Percentiles rank a stretch among this genome's conserved stretches.
phyloP scores from a whole-genome alignment of 2,113 vertebrate species.

The Gyps fulvus region DNA sequence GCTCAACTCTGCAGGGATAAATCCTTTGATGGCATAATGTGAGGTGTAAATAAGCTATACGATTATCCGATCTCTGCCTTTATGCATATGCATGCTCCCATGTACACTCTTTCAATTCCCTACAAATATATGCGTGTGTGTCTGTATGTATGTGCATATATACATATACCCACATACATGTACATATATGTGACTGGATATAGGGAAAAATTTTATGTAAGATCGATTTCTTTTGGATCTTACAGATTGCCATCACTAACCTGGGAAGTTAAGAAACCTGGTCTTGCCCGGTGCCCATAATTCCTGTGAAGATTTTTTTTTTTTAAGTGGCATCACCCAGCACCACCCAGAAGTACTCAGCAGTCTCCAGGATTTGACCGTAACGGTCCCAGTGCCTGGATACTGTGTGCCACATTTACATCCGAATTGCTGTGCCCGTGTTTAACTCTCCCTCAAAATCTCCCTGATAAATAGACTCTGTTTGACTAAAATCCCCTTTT shows the following conservation, averaged over 20 bases:
- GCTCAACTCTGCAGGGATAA: background rate
- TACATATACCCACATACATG: rapidly evolving
- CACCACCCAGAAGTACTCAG: background rate
- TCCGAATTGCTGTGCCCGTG: background rate
- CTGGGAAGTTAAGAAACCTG: rapidly evolving
- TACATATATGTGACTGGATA: rapidly evolving
- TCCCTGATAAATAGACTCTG: background rate
- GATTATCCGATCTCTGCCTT: background rate
- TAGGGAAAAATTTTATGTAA: rapidly evolving
- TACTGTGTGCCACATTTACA: rapidly evolving
- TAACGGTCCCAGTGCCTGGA: background rate
- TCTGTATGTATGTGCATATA: rapidly evolving
- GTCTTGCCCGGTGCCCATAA: background rate
- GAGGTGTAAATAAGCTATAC: background rate
- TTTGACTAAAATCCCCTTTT: background rate
- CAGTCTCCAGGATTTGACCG: background rate
- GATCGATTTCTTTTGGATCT: rapidly evolving
- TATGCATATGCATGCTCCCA: background rate
- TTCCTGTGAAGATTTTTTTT: background rate
- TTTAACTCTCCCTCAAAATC: background rate
- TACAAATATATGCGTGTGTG: rapidly evolving
- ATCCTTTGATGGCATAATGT: background rate
- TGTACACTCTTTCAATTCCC: rapidly evolving
- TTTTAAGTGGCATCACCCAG: background rate
- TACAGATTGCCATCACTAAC: rapidly evolving